Conservation (phyloP, 2,113 vertebrate species). For the Eudorcas thomsonii region DNA sequence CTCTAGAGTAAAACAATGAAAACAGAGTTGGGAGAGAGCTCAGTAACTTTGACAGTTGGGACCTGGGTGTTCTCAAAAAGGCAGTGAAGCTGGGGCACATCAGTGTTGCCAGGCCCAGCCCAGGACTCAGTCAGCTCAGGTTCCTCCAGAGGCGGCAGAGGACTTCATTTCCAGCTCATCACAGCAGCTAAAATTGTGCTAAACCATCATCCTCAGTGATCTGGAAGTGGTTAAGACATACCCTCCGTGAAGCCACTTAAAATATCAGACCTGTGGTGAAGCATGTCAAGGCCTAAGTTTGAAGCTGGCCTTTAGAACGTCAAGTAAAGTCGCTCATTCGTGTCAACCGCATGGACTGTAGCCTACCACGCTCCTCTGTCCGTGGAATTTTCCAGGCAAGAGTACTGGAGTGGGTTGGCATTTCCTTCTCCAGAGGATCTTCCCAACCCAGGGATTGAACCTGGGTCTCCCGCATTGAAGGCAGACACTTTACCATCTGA, state of each 20-base stretch:
- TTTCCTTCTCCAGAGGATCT: no score
- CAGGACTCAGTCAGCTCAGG: not conserved
- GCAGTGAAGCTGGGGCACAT: fast-evolving
- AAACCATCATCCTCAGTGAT: not conserved
- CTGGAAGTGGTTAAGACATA: not conserved
- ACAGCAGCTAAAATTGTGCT: not conserved
- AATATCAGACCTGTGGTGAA: not conserved
- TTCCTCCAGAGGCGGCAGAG: not conserved
- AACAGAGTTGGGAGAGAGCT: not conserved
- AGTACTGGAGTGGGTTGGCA: no score
- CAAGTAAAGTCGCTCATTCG: not conserved
- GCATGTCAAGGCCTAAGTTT: not conserved
- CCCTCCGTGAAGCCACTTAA: not conserved
- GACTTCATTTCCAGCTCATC: not conserved
- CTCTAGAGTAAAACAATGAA: not conserved
- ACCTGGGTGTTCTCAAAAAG: not conserved
- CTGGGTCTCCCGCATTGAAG: no score
- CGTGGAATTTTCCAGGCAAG: no score
- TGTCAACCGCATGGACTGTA: no score
- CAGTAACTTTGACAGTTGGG: not conserved
- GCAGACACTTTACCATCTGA: no score
- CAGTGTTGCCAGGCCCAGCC: not conserved
- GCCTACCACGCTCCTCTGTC: no score
- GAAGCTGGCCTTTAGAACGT: not conserved
- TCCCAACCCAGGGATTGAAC: no score